Percentiles rank a stretch among this genome's conserved stretches.
Conservation (phyloP, 2,113 vertebrate genomes). For the Eublepharis macularius region DNA sequence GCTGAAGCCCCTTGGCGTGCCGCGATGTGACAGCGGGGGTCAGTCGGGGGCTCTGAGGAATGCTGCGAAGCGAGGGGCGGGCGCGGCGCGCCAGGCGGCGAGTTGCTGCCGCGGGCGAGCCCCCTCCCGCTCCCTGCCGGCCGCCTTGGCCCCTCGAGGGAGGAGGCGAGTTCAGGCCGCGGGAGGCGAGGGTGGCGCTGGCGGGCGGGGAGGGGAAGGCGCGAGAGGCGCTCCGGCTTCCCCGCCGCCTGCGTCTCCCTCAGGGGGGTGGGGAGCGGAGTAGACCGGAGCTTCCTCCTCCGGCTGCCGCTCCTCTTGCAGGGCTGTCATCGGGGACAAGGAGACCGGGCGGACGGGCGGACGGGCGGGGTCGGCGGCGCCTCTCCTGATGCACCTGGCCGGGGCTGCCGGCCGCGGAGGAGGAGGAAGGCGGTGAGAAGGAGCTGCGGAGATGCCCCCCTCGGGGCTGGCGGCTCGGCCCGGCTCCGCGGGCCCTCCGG, state of each 20-base stretch:
- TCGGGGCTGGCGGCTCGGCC: background rate
- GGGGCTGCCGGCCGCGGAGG: background rate
- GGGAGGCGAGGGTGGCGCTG: background rate
- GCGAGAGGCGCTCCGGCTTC: background rate
- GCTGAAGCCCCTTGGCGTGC: slow-evolving; percentile 62
- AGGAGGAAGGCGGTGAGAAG: slow-evolving; percentile 43
- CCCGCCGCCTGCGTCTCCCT: background rate
- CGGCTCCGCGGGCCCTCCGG: background rate
- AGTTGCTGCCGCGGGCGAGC: background rate
- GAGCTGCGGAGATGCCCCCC: background rate
- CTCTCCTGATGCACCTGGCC: background rate
- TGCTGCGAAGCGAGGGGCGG: slow-evolving; percentile 57
- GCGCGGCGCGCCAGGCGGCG: background rate
- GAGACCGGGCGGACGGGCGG: background rate
- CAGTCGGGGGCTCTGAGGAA: slow-evolving; percentile 27
- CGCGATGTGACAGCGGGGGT: slow-evolving; percentile 62
- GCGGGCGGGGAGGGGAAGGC: background rate
- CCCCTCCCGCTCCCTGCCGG: background rate
- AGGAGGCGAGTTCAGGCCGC: background rate
- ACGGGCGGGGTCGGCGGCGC: background rate
- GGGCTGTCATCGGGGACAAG: background rate
- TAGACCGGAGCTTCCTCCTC: background rate
- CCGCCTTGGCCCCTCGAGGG: background rate
- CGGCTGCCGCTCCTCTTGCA: background rate
- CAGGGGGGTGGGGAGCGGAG: background rate